A percentile compares a stretch with the other conserved stretches of the same genome.
Evolutionary conservation across 2,797 vertebrate genomes (phyloP).

Genomic region (Ficedula albicollis): DNA sequence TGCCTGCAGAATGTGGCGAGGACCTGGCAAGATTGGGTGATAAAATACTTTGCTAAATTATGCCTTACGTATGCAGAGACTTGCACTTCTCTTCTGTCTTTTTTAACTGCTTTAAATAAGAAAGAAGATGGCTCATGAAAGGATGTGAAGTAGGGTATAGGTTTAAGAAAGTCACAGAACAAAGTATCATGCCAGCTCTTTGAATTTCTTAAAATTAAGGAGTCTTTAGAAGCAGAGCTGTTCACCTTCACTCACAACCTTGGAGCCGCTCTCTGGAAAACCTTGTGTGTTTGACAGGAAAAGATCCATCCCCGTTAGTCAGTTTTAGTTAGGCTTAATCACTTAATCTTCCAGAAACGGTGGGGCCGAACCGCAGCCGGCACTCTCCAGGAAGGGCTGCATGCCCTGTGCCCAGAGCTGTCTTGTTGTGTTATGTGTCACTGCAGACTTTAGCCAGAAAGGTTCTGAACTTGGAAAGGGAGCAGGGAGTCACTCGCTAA

Average conservation of each 20-base stretch:
- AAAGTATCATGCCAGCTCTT: conserved; percentile 66
- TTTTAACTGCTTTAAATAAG: conserved; percentile 71
- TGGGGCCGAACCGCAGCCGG: conserved; percentile 9
- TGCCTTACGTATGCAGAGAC: conserved; percentile 51
- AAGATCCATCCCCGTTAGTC: conserved; percentile 59
- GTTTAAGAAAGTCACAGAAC: conserved; percentile 77
- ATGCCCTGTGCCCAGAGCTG: conserved; percentile 46
- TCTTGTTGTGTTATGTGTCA: conserved; percentile 56
- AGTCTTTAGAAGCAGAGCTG: conserved; percentile 71
- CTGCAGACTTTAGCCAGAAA: conserved; percentile 32
- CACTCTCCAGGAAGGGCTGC: conserved; percentile 33
- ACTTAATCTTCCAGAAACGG: conserved; percentile 55
- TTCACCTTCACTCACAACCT: conserved; percentile 76
- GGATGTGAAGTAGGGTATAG: conserved; percentile 59
- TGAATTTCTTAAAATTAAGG: conserved; percentile 78
- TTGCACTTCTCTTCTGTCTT: conserved; percentile 39
- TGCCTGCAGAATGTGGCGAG: background rate
- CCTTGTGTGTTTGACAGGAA: background rate
- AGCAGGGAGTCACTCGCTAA: conserved; percentile 26
- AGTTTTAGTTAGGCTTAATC: conserved; percentile 46
- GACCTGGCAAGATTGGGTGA: background rate
- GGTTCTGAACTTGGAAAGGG: conserved; percentile 67
- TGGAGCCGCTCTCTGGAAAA: conserved; percentile 57
- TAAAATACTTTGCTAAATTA: conserved; percentile 52
- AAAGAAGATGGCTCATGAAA: conserved; percentile 76